A percentile compares a stretch with the other conserved stretches of the same genome.
phyloP scores from a whole-genome alignment of 2,113 vertebrate genomes.

The Mirza zaza region DNA sequence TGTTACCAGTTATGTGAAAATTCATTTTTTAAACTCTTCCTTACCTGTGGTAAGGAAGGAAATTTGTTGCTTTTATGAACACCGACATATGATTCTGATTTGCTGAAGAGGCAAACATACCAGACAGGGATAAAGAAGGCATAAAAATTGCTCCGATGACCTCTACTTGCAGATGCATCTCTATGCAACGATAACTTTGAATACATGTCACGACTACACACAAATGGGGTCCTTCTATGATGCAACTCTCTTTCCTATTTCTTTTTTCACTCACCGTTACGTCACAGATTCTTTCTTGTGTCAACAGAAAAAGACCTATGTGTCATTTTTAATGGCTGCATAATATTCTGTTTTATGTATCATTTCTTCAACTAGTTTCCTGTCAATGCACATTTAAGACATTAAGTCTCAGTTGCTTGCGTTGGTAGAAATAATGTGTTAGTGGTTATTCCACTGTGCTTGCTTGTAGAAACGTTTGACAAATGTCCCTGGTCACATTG shows the following conservation, averaged over 20 bases:
- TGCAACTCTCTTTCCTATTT: not conserved
- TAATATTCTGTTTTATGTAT: not conserved
- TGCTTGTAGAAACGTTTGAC: not conserved
- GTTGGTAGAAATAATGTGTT: not conserved
- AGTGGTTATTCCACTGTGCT: not conserved
- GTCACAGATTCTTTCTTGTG: not conserved
- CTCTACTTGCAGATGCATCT: not conserved
- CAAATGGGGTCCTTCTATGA: not conserved
- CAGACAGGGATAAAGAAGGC: not conserved
- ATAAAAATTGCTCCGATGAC: not conserved
- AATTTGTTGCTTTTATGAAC: not conserved
- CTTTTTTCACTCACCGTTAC: not conserved
- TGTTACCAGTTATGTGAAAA: not conserved
- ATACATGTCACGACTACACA: not conserved
- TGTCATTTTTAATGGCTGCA: not conserved
- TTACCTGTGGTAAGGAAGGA: not conserved
- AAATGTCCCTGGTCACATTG: not conserved
- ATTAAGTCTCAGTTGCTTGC: not conserved
- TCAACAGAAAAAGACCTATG: not conserved
- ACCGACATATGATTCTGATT: not conserved
- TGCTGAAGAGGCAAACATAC: not conserved
- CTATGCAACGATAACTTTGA: not conserved
- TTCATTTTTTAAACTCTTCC: not conserved
- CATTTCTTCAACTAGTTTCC: not conserved
- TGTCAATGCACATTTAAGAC: not conserved